A percentile compares a stretch with the other conserved stretches of the same genome.
phyloP scores from a whole-genome alignment of 1,140 invertebrate species.

The Galendromus occidentalis region DNA sequence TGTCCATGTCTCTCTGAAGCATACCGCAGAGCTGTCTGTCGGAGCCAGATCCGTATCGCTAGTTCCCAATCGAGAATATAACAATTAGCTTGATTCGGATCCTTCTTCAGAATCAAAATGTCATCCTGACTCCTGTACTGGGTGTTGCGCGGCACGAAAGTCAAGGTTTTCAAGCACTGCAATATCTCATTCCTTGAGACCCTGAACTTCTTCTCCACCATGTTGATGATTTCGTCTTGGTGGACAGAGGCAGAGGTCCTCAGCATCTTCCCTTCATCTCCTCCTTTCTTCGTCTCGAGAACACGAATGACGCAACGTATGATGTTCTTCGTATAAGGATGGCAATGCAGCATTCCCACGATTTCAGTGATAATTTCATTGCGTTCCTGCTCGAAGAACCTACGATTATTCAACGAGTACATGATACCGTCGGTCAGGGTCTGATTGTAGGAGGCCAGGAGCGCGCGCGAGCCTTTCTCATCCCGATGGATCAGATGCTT shows the following conservation, averaged over 20 bases:
- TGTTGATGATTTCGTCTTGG: constrained; percentile 6
- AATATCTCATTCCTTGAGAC: neutral
- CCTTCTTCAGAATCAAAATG: neutral
- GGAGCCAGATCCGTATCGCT: neutral
- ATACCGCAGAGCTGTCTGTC: neutral
- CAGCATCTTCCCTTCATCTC: neutral
- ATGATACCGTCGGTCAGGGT: neutral
- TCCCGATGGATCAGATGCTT: neutral
- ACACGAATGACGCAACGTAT: neutral
- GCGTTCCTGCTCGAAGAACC: neutral
- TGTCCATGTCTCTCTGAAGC: neutral
- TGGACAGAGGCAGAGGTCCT: neutral
- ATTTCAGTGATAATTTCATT: neutral
- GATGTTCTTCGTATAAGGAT: constrained; percentile 5
- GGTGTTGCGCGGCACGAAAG: neutral
- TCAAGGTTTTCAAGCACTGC: neutral
- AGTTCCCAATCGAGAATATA: neutral
- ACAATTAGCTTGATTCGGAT: neutral
- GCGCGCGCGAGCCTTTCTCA: neutral
- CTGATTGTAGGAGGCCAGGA: neutral
- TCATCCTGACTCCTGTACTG: neutral
- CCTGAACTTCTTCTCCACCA: neutral
- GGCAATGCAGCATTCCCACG: neutral
- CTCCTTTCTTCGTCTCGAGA: neutral
- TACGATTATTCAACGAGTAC: neutral